Evolutionary conservation across 2,888 invertebrate genomes (phyloP).

Genomic region (Lissonota sp.): DNA sequence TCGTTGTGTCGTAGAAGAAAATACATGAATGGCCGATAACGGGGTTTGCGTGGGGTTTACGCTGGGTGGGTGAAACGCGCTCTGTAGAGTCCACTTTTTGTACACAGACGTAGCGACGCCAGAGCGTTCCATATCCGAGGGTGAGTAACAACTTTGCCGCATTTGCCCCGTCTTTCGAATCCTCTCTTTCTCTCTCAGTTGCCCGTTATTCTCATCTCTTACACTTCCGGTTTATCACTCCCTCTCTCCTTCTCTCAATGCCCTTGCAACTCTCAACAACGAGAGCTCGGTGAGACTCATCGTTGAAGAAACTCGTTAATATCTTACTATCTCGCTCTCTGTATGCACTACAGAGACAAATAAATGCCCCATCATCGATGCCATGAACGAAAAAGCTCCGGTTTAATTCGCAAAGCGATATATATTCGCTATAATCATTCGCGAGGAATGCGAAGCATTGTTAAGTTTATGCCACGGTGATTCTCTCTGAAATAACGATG

Average conservation of each 20-base stretch:
- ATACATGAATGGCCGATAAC: conserved; percentile 10
- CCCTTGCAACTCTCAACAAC: conserved; percentile 22
- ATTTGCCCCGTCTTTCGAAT: conserved; percentile 51
- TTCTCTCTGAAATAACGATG: too few relatives aligned
- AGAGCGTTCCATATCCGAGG: conserved; percentile 72
- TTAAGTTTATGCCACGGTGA: too few relatives aligned
- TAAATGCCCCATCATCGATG: too few relatives aligned
- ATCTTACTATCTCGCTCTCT: too few relatives aligned
- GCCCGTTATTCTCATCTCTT: conserved; percentile 4
- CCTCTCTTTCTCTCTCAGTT: conserved; percentile 22
- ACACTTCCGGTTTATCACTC: not conserved
- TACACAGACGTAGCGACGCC: conserved; percentile 71
- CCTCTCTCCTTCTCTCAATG: not conserved
- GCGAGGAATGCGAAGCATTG: too few relatives aligned
- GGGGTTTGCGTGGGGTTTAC: conserved; percentile 23
- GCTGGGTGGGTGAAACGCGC: conserved; percentile 38
- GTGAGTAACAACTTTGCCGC: conserved; percentile 62
- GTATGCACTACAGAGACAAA: too few relatives aligned
- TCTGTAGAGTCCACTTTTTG: conserved; percentile 68
- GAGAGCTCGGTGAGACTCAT: conserved; percentile 51
- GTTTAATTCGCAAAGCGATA: too few relatives aligned
- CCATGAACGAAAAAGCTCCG: too few relatives aligned
- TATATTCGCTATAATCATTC: too few relatives aligned
- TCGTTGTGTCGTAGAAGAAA: conserved; percentile 14
- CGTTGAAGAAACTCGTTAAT: conserved; percentile 56